A percentile compares a stretch with the other conserved stretches of the same genome.
These are phyloP conservation scores for Zaprionus ornatus DNA, from an alignment of 1,140 invertebrate genomes.

Conservation along the genomic window DNA sequence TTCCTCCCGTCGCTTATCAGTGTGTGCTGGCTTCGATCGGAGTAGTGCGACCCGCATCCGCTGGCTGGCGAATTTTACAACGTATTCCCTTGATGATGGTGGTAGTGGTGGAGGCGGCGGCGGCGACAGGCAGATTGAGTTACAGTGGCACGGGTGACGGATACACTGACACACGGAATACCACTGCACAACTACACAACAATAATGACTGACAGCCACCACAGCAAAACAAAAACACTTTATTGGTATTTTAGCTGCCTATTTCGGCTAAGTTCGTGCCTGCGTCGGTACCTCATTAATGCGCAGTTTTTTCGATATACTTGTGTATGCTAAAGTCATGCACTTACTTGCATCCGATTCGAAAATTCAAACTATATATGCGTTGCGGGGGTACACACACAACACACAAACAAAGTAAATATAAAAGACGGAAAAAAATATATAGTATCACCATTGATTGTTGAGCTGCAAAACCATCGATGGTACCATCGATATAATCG, in stretches of 20 bases:
- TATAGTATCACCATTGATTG: slow-evolving; percentile 39
- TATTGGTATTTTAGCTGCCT: slow-evolving; percentile 26
- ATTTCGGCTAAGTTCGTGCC: slow-evolving; percentile 17
- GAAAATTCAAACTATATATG: slow-evolving; percentile 23
- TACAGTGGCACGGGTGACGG: not conserved
- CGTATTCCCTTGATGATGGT: not conserved
- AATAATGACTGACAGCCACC: not conserved
- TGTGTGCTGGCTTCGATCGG: not conserved
- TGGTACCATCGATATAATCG: no score
- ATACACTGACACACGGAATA: not conserved
- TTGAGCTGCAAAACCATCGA: no score
- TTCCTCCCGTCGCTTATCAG: not conserved
- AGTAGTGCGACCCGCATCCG: not conserved
- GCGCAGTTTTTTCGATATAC: slow-evolving; percentile 12
- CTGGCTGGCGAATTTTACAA: not conserved
- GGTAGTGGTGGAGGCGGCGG: not conserved
- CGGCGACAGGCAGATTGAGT: not conserved
- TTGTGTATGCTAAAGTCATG: not conserved
- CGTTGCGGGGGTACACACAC: slow-evolving; percentile 8
- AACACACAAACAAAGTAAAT: slow-evolving; percentile 17
- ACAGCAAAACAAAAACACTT: slow-evolving; percentile 30
- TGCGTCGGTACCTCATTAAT: slow-evolving; percentile 40
- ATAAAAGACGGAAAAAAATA: slow-evolving; percentile 32
- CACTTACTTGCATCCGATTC: slow-evolving; percentile 24
- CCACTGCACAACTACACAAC: not conserved